Evolutionary conservation across 2,113 vertebrate species (phyloP).

Genomic region (Hoplias malabaricus): DNA sequence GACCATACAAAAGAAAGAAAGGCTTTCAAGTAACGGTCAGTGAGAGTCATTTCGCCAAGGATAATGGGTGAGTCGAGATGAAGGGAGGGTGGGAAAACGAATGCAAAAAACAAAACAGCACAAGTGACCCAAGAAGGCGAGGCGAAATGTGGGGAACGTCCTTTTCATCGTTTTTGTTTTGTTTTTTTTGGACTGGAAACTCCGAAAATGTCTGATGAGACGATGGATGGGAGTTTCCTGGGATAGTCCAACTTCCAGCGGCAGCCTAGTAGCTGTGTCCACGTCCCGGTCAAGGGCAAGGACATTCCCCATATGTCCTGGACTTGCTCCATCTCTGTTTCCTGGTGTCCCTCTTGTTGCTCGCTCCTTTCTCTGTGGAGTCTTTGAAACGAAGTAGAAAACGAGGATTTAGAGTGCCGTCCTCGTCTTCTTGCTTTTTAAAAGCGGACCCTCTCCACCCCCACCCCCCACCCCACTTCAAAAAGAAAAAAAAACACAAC

Average conservation of each 20-base stretch:
- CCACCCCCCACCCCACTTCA: not conserved
- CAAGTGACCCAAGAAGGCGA: constrained; percentile 37
- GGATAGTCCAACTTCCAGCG: not conserved
- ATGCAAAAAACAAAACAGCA: constrained; percentile 10
- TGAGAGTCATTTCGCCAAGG: constrained; percentile 38
- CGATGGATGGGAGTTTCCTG: constrained; percentile 21
- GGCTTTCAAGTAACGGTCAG: constrained; percentile 46
- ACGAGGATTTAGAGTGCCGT: not conserved
- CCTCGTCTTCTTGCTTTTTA: constrained; percentile 14
- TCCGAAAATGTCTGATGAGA: not conserved
- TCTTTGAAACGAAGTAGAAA: constrained; percentile 26
- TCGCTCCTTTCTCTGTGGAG: constrained; percentile 18
- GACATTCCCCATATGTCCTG: not conserved
- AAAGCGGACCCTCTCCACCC: constrained; percentile 4
- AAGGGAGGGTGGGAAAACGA: constrained; percentile 31
- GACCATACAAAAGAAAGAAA: constrained; percentile 31
- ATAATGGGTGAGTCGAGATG: constrained; percentile 18
- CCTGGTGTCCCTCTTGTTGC: constrained; percentile 29
- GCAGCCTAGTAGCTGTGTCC: constrained; percentile 1
- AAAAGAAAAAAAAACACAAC: not conserved
- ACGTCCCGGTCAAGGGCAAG: constrained; percentile 24
- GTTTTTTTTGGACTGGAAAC: not conserved
- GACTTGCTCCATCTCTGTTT: not conserved
- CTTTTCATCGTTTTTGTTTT: constrained; percentile 39
- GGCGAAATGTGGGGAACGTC: constrained; percentile 40